Percentiles rank a stretch among this genome's conserved stretches.
These are phyloP conservation scores for Danio albolineatus DNA, from an alignment of 2,797 vertebrate genomes.

Conservation along the genomic window DNA sequence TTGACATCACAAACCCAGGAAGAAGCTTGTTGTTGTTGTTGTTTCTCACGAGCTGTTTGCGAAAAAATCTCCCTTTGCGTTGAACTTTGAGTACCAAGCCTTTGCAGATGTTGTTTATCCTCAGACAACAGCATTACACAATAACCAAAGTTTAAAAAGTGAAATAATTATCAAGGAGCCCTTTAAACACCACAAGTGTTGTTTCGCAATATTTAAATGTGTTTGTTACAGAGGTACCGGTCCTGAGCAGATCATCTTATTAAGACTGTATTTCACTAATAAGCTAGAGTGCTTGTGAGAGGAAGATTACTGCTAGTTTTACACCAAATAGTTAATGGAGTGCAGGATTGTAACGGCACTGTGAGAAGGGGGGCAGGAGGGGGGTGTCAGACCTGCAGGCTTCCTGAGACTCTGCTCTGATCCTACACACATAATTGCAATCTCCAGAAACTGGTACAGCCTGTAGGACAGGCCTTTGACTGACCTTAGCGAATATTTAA, in stretches of 20 bases:
- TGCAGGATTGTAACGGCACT: conserved; percentile 57
- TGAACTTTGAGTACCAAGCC: too few species aligned
- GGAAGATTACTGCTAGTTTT: conserved; percentile 40
- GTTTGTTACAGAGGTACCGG: neutral
- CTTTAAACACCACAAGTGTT: neutral
- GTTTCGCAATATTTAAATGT: neutral
- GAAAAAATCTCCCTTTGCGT: too few species aligned
- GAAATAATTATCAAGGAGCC: too few species aligned
- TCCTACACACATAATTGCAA: conserved; percentile 30
- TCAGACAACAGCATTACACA: too few species aligned
- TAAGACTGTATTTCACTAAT: neutral
- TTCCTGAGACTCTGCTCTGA: conserved; percentile 46
- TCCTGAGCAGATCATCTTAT: neutral
- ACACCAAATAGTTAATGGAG: conserved; percentile 62
- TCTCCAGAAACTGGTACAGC: conserved; percentile 46
- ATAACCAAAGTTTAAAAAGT: too few species aligned
- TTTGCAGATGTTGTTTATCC: too few species aligned
- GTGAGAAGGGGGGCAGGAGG: conserved; percentile 43
- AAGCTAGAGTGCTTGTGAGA: neutral
- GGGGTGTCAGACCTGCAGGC: conserved; percentile 46
- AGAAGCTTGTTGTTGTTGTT: too few species aligned
- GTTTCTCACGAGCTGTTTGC: too few species aligned
- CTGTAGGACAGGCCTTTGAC: conserved; percentile 47
- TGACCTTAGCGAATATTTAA: conserved; percentile 51
- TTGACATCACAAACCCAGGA: too few species aligned